A percentile compares a stretch with the other conserved stretches of the same genome.
Conservation (phyloP, 2,113 vertebrate genomes). For the Polypterus bichir region DNA sequence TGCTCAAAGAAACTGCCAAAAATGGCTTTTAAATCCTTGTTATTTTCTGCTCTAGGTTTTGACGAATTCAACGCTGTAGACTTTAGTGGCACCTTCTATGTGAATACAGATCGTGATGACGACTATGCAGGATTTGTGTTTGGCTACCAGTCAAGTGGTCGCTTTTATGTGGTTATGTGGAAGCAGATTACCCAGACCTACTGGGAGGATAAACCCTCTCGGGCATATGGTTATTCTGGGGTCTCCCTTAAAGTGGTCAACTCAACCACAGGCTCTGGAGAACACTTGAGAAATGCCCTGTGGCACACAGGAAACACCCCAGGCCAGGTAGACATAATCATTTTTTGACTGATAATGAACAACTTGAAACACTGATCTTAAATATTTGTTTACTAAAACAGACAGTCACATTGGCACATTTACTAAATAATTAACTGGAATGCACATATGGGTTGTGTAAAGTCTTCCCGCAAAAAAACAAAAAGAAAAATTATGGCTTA, state of each 20-base stretch:
- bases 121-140: slow-evolving; percentile 96
- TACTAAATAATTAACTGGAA: no score
- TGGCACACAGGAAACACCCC: slow-evolving; percentile 94
- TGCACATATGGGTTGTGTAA: no score
- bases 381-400: no score
- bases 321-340: slow-evolving; percentile 65
- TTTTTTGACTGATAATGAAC: not conserved
- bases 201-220: slow-evolving; percentile 90
- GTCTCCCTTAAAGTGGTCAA: slow-evolving; percentile 96
- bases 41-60: slow-evolving; percentile 52
- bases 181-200: slow-evolving; percentile 97
- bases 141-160: slow-evolving; percentile 89
- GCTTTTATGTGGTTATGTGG: slow-evolving; percentile 97
- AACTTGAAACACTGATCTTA: no score
- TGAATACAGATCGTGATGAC: slow-evolving; percentile 91
- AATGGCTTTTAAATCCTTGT: no score
- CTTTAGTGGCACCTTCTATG: slow-evolving; percentile 94
- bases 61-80: slow-evolving; percentile 90
- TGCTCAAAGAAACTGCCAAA: no score
- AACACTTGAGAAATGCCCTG: slow-evolving; percentile 87
- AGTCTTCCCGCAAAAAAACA: no score
- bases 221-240: slow-evolving; percentile 88
- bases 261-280: slow-evolving; percentile 82
- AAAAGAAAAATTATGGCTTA: no score
- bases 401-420: no score